Base-by-base conservation (phyloP, 2,888 invertebrate species). In the Noctua janthina region DNA sequence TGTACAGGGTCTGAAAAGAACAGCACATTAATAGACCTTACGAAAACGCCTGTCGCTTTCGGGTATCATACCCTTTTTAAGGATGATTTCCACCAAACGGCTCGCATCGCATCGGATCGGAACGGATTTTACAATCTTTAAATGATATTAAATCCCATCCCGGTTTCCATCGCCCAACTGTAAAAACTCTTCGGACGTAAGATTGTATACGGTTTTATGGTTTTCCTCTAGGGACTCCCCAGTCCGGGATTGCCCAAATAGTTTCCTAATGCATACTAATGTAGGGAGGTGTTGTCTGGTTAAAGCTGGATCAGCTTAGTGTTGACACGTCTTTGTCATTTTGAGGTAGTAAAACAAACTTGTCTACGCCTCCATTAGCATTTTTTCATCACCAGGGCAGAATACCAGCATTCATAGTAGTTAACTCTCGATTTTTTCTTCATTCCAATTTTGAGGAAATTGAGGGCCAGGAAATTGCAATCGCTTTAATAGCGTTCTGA, bases 1-100 rank as follows among this genome's bases (percentile, higher is more conserved):
- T 88, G 85, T 0, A 88, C 62, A 10, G 90, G 91, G 71, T 90
- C 94, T 93, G 83, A 62, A 91, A 91, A 74, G 59, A 39, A 72
- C 23, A 39, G 51, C 5, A 59, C n/a, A 13, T 23, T 70, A 49
- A 59, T n/a, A n/a, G 5, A n/a, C 1, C 59, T 59, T 56, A 11
- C 23, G 11, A 56, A 56, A 56, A 56, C 10, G 46, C 8, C 2
- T 46, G 46, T 13, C 11, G 46, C 46, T 46, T 46, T 46, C 10
- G 43, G 43, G 39, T 4, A 39, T 39, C 39, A 5, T 39, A 4
- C 5, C 39, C 39, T 39, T 5, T 39, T 39, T 39, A 39, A 39
- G 39, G 39, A 39, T 4, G 39, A 39, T 39, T 39, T 39, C 39
- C 39, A 39, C 39, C 39, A 39, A 39, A 39, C 5, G 39, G 39